Evolutionary conservation across 2,113 vertebrate genomes (phyloP).

Genomic region (Dascyllus trimaculatus): DNA sequence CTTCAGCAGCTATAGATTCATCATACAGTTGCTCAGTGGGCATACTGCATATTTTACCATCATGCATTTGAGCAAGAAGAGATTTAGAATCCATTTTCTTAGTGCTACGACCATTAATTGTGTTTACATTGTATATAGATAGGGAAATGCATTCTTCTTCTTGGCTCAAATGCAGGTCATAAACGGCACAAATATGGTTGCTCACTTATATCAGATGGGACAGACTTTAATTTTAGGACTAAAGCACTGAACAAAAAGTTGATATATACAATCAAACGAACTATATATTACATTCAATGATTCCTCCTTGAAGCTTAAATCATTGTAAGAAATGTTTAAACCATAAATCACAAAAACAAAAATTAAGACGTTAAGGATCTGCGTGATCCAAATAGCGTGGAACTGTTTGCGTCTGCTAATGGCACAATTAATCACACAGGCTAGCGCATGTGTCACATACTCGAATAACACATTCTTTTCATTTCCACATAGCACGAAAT

Average conservation of each 20-base stretch:
- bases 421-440: conserved; percentile 73
- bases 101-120: too few species aligned
- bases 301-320: not conserved
- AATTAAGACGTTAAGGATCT: conserved; percentile 39
- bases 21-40: too few species aligned
- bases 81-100: too few species aligned
- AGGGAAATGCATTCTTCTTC: too few species aligned
- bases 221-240: not conserved
- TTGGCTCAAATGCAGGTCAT: not conserved
- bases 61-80: too few species aligned
- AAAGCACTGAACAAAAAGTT: not conserved
- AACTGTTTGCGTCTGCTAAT: conserved; percentile 65
- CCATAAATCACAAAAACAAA: conserved; percentile 26
- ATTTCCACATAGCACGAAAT: conserved; percentile 70
- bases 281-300: not conserved
- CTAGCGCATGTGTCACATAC: conserved; percentile 61
- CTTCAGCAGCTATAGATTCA: too few species aligned
- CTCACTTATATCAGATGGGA: not conserved
- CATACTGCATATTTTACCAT: too few species aligned
- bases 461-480: conserved; percentile 70
- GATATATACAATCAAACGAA: not conserved
- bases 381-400: conserved; percentile 45
- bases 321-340: conserved; percentile 23
- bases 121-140: too few species aligned
- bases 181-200: not conserved